Evolutionary conservation across 2,113 vertebrate genomes (phyloP).

Genomic region (Clarias macrocephalus): DNA sequence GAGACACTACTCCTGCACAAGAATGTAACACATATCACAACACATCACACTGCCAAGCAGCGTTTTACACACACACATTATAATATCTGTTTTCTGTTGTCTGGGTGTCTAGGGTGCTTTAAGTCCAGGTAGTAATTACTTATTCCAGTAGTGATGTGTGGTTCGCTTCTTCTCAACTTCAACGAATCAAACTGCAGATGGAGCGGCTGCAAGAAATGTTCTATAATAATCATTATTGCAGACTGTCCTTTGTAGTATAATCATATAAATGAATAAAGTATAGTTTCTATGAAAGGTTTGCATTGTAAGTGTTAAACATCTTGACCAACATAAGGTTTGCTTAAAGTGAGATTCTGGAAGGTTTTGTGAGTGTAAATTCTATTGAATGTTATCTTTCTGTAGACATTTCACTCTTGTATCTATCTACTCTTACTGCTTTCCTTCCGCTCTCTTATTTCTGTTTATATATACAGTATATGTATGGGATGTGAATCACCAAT

Average conservation of each 20-base stretch:
- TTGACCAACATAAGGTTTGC: neutral
- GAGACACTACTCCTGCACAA: neutral
- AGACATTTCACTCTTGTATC: neutral
- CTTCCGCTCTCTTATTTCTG: neutral
- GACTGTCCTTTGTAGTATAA: neutral
- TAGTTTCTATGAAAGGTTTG: neutral
- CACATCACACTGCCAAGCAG: neutral
- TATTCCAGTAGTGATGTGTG: conserved; percentile 28
- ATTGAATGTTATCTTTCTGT: neutral
- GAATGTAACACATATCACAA: neutral
- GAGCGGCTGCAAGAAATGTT: neutral
- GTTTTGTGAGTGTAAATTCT: neutral
- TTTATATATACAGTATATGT: neutral
- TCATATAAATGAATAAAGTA: neutral
- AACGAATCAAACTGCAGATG: neutral
- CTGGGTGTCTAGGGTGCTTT: conserved; percentile 29
- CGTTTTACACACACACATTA: conserved; percentile 29
- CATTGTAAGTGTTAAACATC: neutral
- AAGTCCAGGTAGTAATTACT: conserved; percentile 40
- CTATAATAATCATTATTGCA: neutral
- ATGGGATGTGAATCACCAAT: no score
- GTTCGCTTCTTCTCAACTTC: conserved; percentile 1
- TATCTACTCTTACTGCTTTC: neutral
- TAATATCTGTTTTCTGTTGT: conserved; percentile 37
- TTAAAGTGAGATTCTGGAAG: neutral